Evolutionary conservation across 2,888 invertebrate species (phyloP), one percentile per base, ranked within the genome.

Genomic region (Dexiosoma caninum): DNA sequence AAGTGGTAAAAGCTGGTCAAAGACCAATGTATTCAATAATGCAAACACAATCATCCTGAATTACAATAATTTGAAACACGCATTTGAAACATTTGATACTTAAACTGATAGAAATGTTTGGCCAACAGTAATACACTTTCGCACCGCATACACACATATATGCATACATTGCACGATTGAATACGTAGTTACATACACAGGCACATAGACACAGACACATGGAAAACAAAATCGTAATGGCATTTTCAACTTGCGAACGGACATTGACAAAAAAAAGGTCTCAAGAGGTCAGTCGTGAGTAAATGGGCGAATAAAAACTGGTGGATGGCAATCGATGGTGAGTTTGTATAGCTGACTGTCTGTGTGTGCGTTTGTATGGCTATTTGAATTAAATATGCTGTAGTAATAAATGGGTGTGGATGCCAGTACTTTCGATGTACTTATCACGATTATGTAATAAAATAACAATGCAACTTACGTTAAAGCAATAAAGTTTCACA

Each of bases 371-470:
- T 37, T 7, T 40, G 16, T n/a, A 14, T 42, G 12, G 53, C n/a
- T 37, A 37, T 51, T 59, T 21, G 0, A 9, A 23, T n/a, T 2
- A 49, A 49, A 6, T 27, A 57, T 21, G 23, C 14, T 51, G 14
- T 42, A 71, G 44, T 55, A 72, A 64, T 27, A 72, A 59, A 46
- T 70, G 72, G 51, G 70, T 35, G 44, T 32, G 70, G 53, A 55
- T 37, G 27, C 53, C 27, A 57, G 55, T 30, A 55, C 62, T 62
- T 62, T 70, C 12, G 10, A 55, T 57, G 60, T 51, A 67, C 60
- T 78, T 66, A 59, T 62, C 64, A 67, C 21, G 71, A 78, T 79
- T 75, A 64, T 69, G 42, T 67, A 51, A 76, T 81, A 69, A 66
- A 77, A 72, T 37, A 72, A 42, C 23, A 70, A 64, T 66, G 75